Percentiles rank a stretch among this genome's conserved stretches.
These are phyloP conservation scores for Tenodera sinensis DNA, from an alignment of 2,888 invertebrate genomes.

Conservation along the genomic window DNA sequence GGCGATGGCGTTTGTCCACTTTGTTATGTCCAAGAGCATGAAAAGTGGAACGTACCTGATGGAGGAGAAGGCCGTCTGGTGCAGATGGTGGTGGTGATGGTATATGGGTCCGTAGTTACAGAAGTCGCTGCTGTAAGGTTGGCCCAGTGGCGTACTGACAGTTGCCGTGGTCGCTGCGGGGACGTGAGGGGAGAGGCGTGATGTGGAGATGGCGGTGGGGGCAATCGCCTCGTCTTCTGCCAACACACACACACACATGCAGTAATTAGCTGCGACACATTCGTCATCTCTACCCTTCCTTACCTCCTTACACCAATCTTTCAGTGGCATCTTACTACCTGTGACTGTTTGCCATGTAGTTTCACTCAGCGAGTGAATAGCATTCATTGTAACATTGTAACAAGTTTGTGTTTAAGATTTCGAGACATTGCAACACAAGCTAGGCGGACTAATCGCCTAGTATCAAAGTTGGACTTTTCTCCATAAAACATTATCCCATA, in stretches of 20 bases:
- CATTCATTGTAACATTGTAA: no score
- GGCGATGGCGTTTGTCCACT: no score
- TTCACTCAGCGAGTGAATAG: no score
- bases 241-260: not conserved
- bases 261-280: not conserved
- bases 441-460: no score
- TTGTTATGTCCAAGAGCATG: no score
- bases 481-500: no score
- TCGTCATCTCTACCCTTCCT: not conserved
- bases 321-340: no score
- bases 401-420: no score
- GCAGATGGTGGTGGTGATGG: constrained; percentile 50
- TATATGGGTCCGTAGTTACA: constrained; percentile 66
- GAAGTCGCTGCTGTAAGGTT: constrained; percentile 62
- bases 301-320: no score
- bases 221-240: constrained; percentile 2
- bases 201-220: constrained; percentile 22
- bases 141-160: constrained; percentile 48
- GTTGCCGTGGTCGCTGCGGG: constrained; percentile 30
- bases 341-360: no score
- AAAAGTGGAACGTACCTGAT: not conserved
- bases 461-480: no score
- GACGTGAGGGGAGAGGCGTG: constrained; percentile 34
- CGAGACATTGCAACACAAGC: no score
- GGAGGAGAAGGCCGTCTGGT: not conserved